phyloP scores from a whole-genome alignment of 23 tunicate genomes.

The Trididemnum nubilum region DNA sequence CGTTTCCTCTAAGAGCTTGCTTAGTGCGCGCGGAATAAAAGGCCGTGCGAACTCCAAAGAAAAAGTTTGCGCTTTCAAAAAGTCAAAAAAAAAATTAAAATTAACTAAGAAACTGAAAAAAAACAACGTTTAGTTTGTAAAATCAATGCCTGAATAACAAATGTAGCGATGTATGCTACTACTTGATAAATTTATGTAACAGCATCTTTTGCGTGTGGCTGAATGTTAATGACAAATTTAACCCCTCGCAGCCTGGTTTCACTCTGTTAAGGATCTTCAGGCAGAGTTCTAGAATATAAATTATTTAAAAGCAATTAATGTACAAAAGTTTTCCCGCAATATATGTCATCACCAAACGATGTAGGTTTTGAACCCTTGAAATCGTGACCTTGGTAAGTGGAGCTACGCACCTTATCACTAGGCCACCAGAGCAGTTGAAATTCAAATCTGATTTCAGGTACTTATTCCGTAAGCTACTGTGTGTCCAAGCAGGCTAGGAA shows the following conservation, averaged over 20 bases:
- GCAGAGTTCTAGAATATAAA: constrained; percentile 11
- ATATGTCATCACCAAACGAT: constrained; percentile 5
- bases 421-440: constrained; percentile 15
- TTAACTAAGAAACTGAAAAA: constrained; percentile 13
- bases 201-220: constrained; percentile 7
- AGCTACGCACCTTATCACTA: constrained; percentile 23
- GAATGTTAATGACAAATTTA: constrained; percentile 9
- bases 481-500: neutral
- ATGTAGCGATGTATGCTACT: constrained; percentile 4
- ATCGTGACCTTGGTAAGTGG: neutral
- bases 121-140: constrained; percentile 12
- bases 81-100: neutral
- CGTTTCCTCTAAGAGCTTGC: too few relatives aligned
- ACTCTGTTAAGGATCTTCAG: constrained; percentile 16
- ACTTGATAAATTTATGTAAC: neutral
- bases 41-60: too few relatives aligned
- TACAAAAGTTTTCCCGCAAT: constrained; percentile 2
- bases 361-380: constrained; percentile 20
- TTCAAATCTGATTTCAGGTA: constrained; percentile 6
- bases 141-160: constrained; percentile 18
- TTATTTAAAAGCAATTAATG: constrained; percentile 22
- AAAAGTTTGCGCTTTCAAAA: too few relatives aligned
- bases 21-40: too few relatives aligned
- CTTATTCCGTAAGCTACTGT: neutral
- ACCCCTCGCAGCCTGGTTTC: constrained; percentile 6